Conservation (phyloP, 2,797 vertebrate species). For the Pipistrellus pipistrellus region DNA sequence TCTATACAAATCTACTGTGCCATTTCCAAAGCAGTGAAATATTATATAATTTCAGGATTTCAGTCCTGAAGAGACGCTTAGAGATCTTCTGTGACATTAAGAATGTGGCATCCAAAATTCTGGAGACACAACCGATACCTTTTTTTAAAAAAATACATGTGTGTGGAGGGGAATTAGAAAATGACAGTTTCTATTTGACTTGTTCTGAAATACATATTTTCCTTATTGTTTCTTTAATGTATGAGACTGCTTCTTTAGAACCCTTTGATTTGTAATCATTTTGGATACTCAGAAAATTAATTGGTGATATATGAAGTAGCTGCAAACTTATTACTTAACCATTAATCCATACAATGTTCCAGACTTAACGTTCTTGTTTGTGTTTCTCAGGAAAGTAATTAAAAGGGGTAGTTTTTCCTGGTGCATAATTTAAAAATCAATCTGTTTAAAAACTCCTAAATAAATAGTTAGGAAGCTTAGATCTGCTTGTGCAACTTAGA, state of each 20-base stretch:
- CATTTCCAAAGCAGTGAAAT: not conserved
- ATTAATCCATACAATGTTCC: no score
- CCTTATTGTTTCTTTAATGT: not conserved
- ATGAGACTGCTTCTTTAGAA: not conserved
- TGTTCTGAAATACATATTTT: not conserved
- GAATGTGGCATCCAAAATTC: not conserved
- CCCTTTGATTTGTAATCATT: not conserved
- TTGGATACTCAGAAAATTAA: constrained; percentile 40
- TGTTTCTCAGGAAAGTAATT: not conserved
- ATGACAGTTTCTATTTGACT: not conserved
- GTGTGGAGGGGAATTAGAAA: not conserved
- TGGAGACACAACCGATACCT: not conserved
- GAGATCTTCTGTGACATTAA: not conserved
- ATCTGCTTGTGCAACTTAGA: not conserved
- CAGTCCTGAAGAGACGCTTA: not conserved
- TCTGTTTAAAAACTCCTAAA: not conserved
- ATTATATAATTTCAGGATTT: not conserved
- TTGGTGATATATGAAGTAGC: not conserved
- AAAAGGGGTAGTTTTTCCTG: not conserved
- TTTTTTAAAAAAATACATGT: not conserved
- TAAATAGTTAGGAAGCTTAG: not conserved
- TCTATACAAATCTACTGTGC: not conserved
- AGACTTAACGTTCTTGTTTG: not conserved
- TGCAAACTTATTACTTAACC: not conserved
- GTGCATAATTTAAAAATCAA: not conserved